phyloP scores from a whole-genome alignment of 2,888 invertebrate genomes.

The Trissoscelio sp. region DNA sequence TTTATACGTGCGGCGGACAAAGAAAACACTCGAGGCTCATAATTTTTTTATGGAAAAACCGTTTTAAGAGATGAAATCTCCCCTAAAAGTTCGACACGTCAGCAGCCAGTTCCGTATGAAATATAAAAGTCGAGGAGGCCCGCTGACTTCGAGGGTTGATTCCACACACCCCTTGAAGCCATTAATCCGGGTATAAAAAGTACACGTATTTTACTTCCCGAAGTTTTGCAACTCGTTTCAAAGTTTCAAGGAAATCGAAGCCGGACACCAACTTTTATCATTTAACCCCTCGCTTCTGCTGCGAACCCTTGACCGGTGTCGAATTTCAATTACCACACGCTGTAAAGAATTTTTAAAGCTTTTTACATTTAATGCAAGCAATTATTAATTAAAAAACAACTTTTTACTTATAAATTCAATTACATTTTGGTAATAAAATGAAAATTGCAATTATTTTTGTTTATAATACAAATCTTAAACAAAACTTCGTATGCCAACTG shows the following conservation, averaged over 20 bases:
- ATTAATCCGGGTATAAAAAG: constrained; percentile 45
- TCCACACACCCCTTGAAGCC: constrained; percentile 44
- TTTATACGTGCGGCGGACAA: background rate
- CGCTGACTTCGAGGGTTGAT: constrained; percentile 21
- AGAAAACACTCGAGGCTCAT: constrained; percentile 3
- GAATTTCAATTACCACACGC: constrained; percentile 18
- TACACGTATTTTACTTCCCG: constrained; percentile 31
- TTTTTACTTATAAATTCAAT: too few relatives aligned
- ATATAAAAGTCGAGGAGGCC: constrained; percentile 20
- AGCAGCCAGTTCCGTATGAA: constrained; percentile 24
- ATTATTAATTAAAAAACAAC: too few relatives aligned
- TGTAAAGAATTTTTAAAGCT: background rate
- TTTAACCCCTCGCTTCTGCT: constrained; percentile 23
- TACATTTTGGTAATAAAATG: too few relatives aligned
- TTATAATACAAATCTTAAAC: too few relatives aligned
- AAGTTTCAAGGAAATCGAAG: constrained; percentile 47
- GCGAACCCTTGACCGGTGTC: constrained; percentile 35
- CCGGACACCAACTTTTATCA: constrained; percentile 40
- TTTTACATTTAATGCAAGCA: too few relatives aligned
- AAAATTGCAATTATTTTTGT: too few relatives aligned
- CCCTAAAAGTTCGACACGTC: constrained; percentile 33
- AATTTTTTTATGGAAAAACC: constrained; percentile 34
- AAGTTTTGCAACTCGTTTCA: constrained; percentile 37
- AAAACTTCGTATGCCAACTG: too few relatives aligned
- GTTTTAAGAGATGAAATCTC: constrained; percentile 41